These are phyloP conservation scores for Parus major DNA, from an alignment of 2,113 vertebrate species.

Conservation along the genomic window DNA sequence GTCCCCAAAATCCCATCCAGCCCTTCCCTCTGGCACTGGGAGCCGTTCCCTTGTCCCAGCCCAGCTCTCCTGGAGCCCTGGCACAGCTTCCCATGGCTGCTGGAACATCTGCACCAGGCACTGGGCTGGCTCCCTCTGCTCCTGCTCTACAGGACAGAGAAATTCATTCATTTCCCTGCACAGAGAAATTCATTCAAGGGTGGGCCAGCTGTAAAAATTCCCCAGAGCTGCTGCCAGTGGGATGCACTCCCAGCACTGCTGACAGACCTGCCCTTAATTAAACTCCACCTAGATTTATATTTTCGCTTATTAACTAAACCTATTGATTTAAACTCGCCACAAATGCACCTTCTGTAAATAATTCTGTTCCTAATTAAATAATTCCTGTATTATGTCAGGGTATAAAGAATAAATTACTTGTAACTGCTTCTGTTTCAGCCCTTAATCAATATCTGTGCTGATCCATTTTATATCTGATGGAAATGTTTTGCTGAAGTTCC, in stretches of 20 bases:
- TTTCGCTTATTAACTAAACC: not conserved
- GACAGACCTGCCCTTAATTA: not conserved
- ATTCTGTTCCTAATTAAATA: constrained; percentile 15
- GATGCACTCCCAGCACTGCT: not conserved
- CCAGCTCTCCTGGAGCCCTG: not conserved
- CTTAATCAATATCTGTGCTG: not conserved
- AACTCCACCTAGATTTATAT: not conserved
- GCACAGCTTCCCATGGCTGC: not conserved
- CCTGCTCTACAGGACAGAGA: not conserved
- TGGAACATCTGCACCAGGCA: not conserved
- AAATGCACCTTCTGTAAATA: not conserved
- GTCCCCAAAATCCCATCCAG: not conserved
- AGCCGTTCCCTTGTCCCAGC: too few relatives aligned
- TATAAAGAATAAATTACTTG: not conserved
- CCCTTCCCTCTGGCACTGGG: too few relatives aligned
- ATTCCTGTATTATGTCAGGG: not conserved
- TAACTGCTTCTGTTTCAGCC: not conserved
- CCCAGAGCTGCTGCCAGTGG: not conserved
- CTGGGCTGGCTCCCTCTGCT: not conserved
- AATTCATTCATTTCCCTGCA: not conserved
- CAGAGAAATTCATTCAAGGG: not conserved
- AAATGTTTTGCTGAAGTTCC: not conserved
- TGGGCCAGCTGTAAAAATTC: not conserved
- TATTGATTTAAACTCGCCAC: not conserved
- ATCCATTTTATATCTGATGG: not conserved